These are phyloP conservation scores for Alca torda DNA, from an alignment of 2,797 vertebrate genomes.

Conservation along the genomic window DNA sequence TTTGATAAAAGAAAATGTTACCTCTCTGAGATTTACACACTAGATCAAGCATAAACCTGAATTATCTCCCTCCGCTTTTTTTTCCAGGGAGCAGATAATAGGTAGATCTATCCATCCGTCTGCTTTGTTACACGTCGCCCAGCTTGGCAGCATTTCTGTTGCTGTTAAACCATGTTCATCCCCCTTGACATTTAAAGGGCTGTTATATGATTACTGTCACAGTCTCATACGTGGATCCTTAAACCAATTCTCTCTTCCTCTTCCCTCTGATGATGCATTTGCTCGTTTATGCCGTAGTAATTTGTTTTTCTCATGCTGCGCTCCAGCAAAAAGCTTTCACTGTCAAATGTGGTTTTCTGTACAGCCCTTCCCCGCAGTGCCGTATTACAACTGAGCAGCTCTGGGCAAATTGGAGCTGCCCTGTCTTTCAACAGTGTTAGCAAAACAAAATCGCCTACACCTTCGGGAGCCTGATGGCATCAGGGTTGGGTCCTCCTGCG, in stretches of 20 bases:
- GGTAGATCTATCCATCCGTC: conserved; percentile 5
- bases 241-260: conserved; percentile 22
- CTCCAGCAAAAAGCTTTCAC: background rate
- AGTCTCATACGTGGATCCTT: background rate
- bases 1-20: conserved; percentile 33
- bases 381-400: background rate
- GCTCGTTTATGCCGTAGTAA: background rate
- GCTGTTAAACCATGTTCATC: conserved; percentile 20
- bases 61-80: background rate
- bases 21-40: conserved; percentile 46
- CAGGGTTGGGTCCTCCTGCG: accelerated
- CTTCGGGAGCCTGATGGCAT: background rate
- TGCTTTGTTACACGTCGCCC: background rate
- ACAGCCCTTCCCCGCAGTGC: background rate
- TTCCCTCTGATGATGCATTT: conserved; percentile 30
- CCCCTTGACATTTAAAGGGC: conserved; percentile 42
- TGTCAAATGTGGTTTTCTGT: background rate
- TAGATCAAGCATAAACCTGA: conserved; percentile 17
- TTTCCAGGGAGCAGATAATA: conserved; percentile 24
- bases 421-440: background rate
- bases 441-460: accelerated
- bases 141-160: background rate
- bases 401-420: background rate
- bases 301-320: background rate
- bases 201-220: conserved; percentile 37